Conservation (phyloP, 2,888 invertebrate species). For the Metacarcinus magister region DNA sequence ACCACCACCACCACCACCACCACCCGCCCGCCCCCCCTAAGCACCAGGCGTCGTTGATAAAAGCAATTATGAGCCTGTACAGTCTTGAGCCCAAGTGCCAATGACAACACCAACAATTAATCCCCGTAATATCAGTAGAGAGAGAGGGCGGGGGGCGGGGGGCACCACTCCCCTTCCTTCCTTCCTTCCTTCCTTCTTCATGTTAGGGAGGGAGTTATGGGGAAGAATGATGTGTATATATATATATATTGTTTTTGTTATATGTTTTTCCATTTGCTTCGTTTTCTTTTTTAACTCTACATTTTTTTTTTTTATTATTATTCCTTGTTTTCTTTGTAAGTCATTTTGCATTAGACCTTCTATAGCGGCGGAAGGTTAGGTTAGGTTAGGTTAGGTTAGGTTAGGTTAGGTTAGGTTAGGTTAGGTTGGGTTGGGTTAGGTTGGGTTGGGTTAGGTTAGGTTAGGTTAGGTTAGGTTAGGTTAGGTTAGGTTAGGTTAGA, state of each 20-base stretch:
- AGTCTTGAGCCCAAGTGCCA: slow-evolving; percentile 68
- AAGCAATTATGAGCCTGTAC: slow-evolving; percentile 74
- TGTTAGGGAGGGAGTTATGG: background rate
- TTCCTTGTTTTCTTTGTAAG: background rate
- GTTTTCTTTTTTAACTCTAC: background rate
- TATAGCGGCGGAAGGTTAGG: too few relatives aligned
- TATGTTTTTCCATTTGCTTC: background rate
- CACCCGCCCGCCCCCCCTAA: background rate
- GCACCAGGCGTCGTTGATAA: slow-evolving; percentile 70
- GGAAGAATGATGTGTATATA: background rate
- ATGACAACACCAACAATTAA: slow-evolving; percentile 70
- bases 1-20: slow-evolving; percentile 3
- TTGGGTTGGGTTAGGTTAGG: too few relatives aligned
- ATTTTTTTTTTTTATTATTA: background rate
- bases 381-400: too few relatives aligned
- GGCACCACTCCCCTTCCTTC: background rate
- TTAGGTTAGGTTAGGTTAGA: too few relatives aligned
- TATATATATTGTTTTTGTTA: background rate
- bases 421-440: too few relatives aligned
- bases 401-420: too few relatives aligned
- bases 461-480: too few relatives aligned
- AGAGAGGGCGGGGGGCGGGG: background rate
- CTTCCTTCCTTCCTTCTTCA: background rate
- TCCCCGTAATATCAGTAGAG: slow-evolving; percentile 10
- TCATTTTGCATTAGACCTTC: too few relatives aligned